Conservation (phyloP, 2,113 vertebrate genomes). For the Gadus chalcogrammus region DNA sequence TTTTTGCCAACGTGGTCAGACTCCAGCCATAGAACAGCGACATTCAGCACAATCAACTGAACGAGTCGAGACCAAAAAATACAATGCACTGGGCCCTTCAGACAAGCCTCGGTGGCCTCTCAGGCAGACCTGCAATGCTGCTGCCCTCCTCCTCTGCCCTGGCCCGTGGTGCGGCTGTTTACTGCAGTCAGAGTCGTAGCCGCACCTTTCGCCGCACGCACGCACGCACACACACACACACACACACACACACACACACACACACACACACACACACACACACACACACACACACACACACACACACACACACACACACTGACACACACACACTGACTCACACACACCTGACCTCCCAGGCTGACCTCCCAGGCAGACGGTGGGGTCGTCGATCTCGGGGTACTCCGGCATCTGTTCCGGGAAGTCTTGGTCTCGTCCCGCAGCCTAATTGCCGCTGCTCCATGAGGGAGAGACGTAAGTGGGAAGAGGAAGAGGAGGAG, state of each 20-base stretch:
- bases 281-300: not conserved
- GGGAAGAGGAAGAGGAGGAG: slow-evolving; percentile 26
- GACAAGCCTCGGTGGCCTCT: slow-evolving; percentile 51
- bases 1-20: not conserved
- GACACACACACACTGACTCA: slow-evolving; percentile 9
- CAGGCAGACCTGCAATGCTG: slow-evolving; percentile 42
- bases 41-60: not conserved
- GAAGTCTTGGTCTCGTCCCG: slow-evolving; percentile 62
- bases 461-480: slow-evolving; percentile 63
- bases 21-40: slow-evolving; percentile 13
- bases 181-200: slow-evolving; percentile 53
- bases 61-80: slow-evolving; percentile 41
- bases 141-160: slow-evolving; percentile 60
- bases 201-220: slow-evolving; percentile 11
- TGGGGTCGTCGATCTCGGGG: slow-evolving; percentile 49
- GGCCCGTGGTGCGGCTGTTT: slow-evolving; percentile 54
- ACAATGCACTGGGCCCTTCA: slow-evolving; percentile 54
- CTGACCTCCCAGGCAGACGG: slow-evolving; percentile 23
- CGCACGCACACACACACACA: no score
- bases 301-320: not conserved
- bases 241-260: not conserved
- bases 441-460: slow-evolving; percentile 69
- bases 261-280: not conserved
- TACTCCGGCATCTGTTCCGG: slow-evolving; percentile 65
- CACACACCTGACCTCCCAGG: slow-evolving; percentile 62